phyloP scores from a whole-genome alignment of 2,888 invertebrate genomes.

The Acholoe squamosa region DNA sequence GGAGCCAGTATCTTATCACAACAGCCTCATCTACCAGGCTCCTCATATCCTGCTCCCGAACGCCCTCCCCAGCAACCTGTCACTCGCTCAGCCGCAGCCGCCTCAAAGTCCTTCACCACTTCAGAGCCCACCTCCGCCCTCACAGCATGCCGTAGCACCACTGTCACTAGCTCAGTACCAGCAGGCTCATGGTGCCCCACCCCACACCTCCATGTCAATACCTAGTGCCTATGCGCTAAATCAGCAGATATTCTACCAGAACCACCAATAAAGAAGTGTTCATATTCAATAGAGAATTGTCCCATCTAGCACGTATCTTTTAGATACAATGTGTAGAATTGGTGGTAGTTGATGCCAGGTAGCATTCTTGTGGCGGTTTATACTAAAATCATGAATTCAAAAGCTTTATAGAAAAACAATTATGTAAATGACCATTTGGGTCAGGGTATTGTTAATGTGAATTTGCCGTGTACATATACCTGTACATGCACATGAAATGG shows the following conservation, averaged over 20 bases:
- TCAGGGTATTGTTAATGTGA: too few species aligned
- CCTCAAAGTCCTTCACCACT: not conserved
- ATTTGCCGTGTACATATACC: too few species aligned
- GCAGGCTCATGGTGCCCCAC: not conserved
- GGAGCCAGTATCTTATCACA: constrained; percentile 1
- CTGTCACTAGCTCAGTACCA: constrained; percentile 44
- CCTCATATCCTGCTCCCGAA: constrained; percentile 43
- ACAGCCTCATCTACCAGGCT: constrained; percentile 14
- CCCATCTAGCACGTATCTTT: too few species aligned
- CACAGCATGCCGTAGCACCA: not conserved
- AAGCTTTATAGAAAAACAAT: too few species aligned
- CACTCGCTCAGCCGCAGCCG: not conserved
- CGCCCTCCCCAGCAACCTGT: not conserved
- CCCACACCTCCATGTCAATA: not conserved
- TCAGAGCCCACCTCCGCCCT: constrained; percentile 26
- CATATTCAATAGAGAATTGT: too few species aligned
- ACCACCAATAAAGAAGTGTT: constrained; percentile 8
- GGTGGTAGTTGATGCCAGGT: too few species aligned
- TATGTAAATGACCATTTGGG: too few species aligned
- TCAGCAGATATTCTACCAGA: constrained; percentile 50
- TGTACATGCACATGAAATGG: too few species aligned
- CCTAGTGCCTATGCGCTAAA: constrained; percentile 48
- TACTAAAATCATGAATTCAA: too few species aligned
- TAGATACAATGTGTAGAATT: too few species aligned
- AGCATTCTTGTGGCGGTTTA: too few species aligned